These are phyloP conservation scores for Dasysyrphus tricinctus DNA, from an alignment of 2,888 invertebrate species.

Conservation along the genomic window DNA sequence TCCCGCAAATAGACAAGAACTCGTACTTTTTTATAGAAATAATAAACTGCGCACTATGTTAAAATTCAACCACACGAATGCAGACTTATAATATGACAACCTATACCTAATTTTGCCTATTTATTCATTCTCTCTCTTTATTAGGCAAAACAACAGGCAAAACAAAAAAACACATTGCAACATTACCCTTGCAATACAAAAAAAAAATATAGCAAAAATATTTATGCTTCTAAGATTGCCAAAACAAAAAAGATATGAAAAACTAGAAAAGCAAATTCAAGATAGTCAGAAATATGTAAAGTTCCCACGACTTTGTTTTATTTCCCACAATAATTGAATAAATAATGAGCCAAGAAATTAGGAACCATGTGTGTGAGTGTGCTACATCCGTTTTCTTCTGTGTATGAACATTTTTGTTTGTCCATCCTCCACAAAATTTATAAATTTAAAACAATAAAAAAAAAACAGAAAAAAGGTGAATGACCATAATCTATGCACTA, in stretches of 20 bases:
- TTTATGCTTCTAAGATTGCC: not conserved
- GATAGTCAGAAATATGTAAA: not conserved
- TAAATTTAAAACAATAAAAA: slow-evolving; percentile 12
- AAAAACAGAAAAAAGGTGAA: not conserved
- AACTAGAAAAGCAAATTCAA: not conserved
- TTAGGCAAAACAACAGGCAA: too few relatives aligned
- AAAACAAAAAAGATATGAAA: not conserved
- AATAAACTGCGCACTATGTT: too few relatives aligned
- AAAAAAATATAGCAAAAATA: not conserved
- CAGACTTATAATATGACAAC: too few relatives aligned
- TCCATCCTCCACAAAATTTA: not conserved
- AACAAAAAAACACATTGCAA: not conserved
- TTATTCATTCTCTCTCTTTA: too few relatives aligned
- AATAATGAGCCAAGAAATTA: slow-evolving; percentile 50
- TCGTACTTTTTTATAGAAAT: too few relatives aligned
- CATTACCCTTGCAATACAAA: not conserved
- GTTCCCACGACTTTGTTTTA: slow-evolving; percentile 17
- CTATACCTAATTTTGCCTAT: too few relatives aligned
- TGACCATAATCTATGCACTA: not conserved
- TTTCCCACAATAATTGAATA: slow-evolving; percentile 48
- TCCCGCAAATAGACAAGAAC: too few relatives aligned
- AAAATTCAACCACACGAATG: too few relatives aligned
- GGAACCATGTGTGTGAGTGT: slow-evolving; percentile 16
- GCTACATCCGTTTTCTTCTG: slow-evolving; percentile 21
- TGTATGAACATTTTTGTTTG: not conserved